These are phyloP conservation scores for Tillus elongatus DNA, from an alignment of 2,888 invertebrate genomes.

Conservation along the genomic window DNA sequence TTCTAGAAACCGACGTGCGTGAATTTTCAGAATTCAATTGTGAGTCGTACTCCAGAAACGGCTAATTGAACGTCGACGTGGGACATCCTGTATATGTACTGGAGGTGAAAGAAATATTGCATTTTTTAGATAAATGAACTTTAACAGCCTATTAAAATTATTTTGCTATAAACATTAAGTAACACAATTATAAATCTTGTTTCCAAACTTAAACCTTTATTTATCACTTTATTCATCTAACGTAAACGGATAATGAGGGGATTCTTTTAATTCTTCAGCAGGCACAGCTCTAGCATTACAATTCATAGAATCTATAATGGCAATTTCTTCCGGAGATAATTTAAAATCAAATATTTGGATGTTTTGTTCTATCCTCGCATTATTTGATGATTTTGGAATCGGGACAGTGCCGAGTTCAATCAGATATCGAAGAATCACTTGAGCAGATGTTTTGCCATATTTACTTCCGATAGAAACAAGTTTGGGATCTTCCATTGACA, in stretches of 20 bases:
- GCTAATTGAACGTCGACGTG: no score
- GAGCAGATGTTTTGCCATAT: constrained; percentile 57
- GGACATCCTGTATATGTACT: no score
- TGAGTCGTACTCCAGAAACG: no score
- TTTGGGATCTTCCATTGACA: constrained; percentile 50
- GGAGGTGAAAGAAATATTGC: no score
- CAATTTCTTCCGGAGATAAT: constrained; percentile 45
- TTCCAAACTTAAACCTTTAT: no score
- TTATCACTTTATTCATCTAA: background rate
- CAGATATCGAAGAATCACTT: constrained; percentile 57
- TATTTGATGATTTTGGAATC: constrained; percentile 51
- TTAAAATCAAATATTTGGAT: constrained; percentile 51
- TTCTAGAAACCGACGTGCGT: no score
- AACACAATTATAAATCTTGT: no score
- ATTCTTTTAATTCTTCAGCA: constrained; percentile 30
- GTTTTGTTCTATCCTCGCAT: constrained; percentile 45
- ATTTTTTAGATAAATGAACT: no score
- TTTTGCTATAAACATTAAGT: no score
- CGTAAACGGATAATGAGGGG: constrained; percentile 35
- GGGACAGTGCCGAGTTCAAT: constrained; percentile 47
- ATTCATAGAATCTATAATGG: constrained; percentile 34
- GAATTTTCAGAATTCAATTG: no score
- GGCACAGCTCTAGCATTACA: constrained; percentile 31
- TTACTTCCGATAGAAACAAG: constrained; percentile 55
- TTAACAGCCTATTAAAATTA: no score